phyloP scores from a whole-genome alignment of 2,888 invertebrate species.

The Melanophora roralis region DNA sequence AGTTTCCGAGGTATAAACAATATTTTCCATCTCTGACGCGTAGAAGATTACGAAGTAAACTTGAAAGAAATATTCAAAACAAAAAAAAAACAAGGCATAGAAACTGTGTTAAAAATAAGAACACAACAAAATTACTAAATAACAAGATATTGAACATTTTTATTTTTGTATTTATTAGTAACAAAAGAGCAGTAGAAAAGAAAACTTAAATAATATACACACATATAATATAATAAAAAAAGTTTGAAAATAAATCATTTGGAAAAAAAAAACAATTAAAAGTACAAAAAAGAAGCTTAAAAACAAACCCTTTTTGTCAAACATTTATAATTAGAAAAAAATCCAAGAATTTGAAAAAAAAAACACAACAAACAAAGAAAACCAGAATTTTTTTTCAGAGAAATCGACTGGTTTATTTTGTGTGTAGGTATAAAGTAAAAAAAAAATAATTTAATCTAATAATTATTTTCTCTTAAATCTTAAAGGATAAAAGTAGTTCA shows the following conservation, averaged over 20 bases:
- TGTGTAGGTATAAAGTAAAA: neutral
- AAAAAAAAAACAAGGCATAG: conserved; percentile 1
- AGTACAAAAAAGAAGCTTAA: neutral
- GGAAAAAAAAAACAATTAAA: conserved; percentile 4
- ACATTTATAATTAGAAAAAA: conserved; percentile 15
- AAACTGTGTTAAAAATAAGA: conserved; percentile 21
- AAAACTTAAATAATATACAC: conserved; percentile 36
- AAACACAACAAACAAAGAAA: conserved; percentile 7
- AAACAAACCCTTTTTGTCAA: neutral
- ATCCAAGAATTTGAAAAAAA: conserved; percentile 7
- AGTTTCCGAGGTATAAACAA: too few species aligned
- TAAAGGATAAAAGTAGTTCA: conserved; percentile 12
- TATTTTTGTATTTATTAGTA: conserved; percentile 35
- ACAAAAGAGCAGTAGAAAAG: conserved; percentile 59
- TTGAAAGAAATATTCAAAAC: neutral
- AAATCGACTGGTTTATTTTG: conserved; percentile 22
- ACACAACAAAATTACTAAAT: conserved; percentile 39
- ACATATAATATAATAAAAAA: conserved; percentile 17
- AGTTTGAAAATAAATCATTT: neutral
- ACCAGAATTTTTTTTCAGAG: conserved; percentile 3
- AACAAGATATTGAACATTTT: neutral
- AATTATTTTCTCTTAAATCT: neutral
- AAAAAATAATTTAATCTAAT: neutral
- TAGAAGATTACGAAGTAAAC: too few species aligned
- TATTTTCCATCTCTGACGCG: too few species aligned